phyloP scores from a whole-genome alignment of 1,140 invertebrate genomes.

The Sarcophaga peregrina region DNA sequence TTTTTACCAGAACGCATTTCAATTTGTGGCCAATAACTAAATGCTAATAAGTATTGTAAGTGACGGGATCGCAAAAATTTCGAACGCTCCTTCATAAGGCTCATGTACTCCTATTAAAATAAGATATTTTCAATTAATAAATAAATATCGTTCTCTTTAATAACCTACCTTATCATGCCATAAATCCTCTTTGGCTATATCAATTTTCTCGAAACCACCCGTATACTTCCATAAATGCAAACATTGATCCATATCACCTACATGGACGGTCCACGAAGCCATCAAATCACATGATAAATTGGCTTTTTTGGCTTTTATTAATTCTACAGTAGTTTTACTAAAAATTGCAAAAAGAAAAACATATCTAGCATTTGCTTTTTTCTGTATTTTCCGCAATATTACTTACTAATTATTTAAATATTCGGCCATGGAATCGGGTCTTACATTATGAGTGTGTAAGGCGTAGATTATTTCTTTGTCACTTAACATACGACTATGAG shows the following conservation, averaged over 20 bases:
- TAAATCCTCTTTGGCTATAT: slow-evolving; percentile 80
- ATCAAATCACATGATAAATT: slow-evolving; percentile 80
- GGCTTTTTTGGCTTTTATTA: slow-evolving; percentile 79
- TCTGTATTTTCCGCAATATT: slow-evolving; percentile 29
- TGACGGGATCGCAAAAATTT: slow-evolving; percentile 87
- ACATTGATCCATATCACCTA: slow-evolving; percentile 97
- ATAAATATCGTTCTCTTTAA: slow-evolving; percentile 51
- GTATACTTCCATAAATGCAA: slow-evolving; percentile 94
- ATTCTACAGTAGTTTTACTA: slow-evolving; percentile 84
- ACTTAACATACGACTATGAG: slow-evolving; percentile 93
- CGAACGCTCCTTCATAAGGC: slow-evolving; percentile 83
- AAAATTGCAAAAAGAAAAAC: slow-evolving; percentile 45
- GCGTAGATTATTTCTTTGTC: slow-evolving; percentile 95
- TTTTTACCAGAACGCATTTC: slow-evolving; percentile 78
- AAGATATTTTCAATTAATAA: background rate
- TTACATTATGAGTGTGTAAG: slow-evolving; percentile 92
- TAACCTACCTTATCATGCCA: slow-evolving; percentile 73
- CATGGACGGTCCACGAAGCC: slow-evolving; percentile 83
- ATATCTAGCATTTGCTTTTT: background rate
- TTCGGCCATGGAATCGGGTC: slow-evolving; percentile 84
- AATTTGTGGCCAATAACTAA: slow-evolving; percentile 89
- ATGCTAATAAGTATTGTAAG: slow-evolving; percentile 91
- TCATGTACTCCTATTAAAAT: slow-evolving; percentile 76
- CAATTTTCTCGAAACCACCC: slow-evolving; percentile 90
- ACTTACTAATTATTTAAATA: slow-evolving; percentile 94